Conservation (phyloP, 2,113 vertebrate genomes). For the Marmota monax region DNA sequence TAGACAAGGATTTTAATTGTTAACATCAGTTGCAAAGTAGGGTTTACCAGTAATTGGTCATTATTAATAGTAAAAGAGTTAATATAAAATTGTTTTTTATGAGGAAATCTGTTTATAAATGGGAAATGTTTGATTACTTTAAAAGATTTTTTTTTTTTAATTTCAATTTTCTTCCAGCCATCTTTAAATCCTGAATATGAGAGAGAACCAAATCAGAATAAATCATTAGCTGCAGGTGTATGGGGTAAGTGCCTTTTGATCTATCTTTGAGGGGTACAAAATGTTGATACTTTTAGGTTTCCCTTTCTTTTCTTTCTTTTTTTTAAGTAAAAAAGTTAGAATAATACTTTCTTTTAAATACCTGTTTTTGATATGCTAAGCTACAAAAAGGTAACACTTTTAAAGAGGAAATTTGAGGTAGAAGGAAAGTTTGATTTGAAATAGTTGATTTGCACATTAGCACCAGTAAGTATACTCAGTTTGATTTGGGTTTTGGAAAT, state of each 20-base stretch:
- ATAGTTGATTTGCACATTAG: constrained; percentile 37
- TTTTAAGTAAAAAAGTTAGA: constrained; percentile 22
- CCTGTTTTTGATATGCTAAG: constrained; percentile 16
- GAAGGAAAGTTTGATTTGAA: constrained; percentile 56
- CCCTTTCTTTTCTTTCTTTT: constrained; percentile 6
- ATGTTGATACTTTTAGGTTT: constrained; percentile 52
- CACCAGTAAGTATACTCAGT: constrained; percentile 35
- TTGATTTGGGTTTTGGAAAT: constrained; percentile 26
- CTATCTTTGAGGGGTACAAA: constrained; percentile 53
- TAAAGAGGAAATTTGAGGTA: constrained; percentile 19
- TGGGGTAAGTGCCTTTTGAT: constrained; percentile 89
- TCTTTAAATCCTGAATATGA: constrained; percentile 91
- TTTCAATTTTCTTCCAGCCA: constrained; percentile 84
- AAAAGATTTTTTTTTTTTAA: background rate
- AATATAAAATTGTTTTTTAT: constrained; percentile 32
- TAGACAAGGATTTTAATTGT: constrained; percentile 22
- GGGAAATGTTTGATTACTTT: constrained; percentile 18
- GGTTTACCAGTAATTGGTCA: constrained; percentile 2
- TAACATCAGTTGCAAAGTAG: constrained; percentile 16
- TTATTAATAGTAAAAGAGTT: constrained; percentile 14
- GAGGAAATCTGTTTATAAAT: background rate
- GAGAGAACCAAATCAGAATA: constrained; percentile 88
- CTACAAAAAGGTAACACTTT: constrained; percentile 1
- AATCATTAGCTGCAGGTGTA: constrained; percentile 88
- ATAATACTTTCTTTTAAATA: constrained; percentile 46